Base-by-base conservation (phyloP, 2,797 vertebrate genomes). In the Adelosebastes latens region DNA sequence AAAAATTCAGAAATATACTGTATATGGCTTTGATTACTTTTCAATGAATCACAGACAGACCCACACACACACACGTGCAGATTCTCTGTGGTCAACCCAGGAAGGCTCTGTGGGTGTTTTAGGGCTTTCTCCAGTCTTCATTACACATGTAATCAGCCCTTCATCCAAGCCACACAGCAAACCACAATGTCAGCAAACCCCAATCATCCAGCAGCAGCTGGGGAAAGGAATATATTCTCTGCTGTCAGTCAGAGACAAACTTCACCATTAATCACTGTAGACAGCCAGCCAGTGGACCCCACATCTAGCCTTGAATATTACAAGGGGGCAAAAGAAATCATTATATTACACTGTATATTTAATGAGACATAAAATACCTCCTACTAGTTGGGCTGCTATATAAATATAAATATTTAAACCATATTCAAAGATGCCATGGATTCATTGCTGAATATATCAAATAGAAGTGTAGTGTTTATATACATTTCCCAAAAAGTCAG, bases 71-170 rank as follows among this genome's bases (percentile, higher is more conserved):
- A 61, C 64, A 62, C n/a, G 4, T 49, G 7, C 27, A 25, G 11
- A 49, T 42, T 53, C 55, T 55, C 46, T 32, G 42, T 32, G 56
- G 46, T 69, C 31, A 67, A 56, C 29, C 55, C 25, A 25, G 8
- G 5, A 52, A n/a, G 24, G 55, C 39, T 42, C 71, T 32, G 42
- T 69, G 64, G 62, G 58, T 6, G 9, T 34, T 55, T 73, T 74
- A 82, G 65, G 75, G 81, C n/a, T 90, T 87, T 84, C 83, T 77
- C 76, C 78, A 82, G 82, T 85, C 77, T 75, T 79, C 72, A 77
- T 91, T 91, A 88, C 86, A 89, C 82, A 81, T 92, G 91, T 90
- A 93, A 93, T 90, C 86, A 93, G 74, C 62, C 74, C 73, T 31
- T 85, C 75, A 81, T 90, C 89, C 85, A 88, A 93, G 85, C 89